Evolutionary conservation across 2,797 vertebrate species (phyloP), one percentile per base, ranked within the genome.

Genomic region (Fistularia tabacaria): DNA sequence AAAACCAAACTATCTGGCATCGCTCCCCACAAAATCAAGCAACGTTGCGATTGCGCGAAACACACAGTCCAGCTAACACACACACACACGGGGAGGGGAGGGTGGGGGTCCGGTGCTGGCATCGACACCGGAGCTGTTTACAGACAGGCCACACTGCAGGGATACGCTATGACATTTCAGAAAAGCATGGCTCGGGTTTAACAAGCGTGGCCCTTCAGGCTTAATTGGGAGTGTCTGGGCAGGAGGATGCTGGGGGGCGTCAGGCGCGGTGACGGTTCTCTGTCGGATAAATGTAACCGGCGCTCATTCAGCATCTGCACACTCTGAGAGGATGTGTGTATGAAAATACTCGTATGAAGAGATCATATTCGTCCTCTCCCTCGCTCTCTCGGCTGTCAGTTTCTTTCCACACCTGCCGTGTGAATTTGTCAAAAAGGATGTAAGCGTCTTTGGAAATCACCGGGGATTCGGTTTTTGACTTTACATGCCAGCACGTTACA

Each of bases 141-240:
- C 79, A 84, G 80, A 79, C 60, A 55, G 73, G 68, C 74, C 76
- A 74, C 84, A 51, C 77, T 73, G 78, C 82, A 61, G 80, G 81
- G 75, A 81, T 69, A 85, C 72, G 37, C 72, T 69, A 80, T 87
- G 88, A 82, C 87, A 88, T 88, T 88, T 87, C 71, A 71, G 75
- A 84, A 83, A 79, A 72, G 72, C 70, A 81, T 74, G 79, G 80
- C 82, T 87, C 80, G 76, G 74, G 77, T 87, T 83, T 82, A 87
- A 86, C 84, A 88, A 85, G 74, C 72, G 54, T 41, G 59, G 68
- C 52, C 64, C 80, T 78, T 79, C 79, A 74, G 72, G 73, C 64
- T 79, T 89, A 88, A 88, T 89, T 87, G 85, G 77, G 66, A 65
- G 52, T 49, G 74, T 82, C 69, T 77, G 60, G 39, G 44, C 51